phyloP scores from a whole-genome alignment of 2,797 vertebrate species.

The Enteromius trimaculatus region DNA sequence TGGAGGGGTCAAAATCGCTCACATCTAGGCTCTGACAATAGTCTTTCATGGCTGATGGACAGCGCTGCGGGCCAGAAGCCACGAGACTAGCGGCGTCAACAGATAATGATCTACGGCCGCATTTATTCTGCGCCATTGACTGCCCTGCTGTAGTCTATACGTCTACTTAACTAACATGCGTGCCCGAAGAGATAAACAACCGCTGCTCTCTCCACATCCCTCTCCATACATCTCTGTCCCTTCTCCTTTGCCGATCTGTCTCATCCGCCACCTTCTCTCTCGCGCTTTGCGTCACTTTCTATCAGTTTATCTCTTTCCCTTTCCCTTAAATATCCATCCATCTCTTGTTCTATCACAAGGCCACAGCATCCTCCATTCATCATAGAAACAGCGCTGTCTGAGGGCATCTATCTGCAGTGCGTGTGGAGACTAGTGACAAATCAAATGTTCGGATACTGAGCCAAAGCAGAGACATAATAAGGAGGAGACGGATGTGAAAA shows the following conservation, averaged over 20 bases:
- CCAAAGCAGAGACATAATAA: constrained; percentile 22
- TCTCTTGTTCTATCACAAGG: constrained; percentile 67
- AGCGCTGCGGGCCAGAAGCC: constrained; percentile 17
- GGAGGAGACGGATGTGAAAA: not conserved
- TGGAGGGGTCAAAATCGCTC: constrained; percentile 37
- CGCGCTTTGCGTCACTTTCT: constrained; percentile 47
- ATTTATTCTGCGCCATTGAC: constrained; percentile 50
- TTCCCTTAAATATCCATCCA: constrained; percentile 54
- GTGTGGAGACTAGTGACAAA: constrained; percentile 23
- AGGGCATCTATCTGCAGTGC: constrained; percentile 61
- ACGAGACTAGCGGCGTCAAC: constrained; percentile 13
- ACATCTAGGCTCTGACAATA: constrained; percentile 37
- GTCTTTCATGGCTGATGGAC: constrained; percentile 36
- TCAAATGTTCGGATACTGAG: constrained; percentile 38
- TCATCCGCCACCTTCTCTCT: constrained; percentile 38
- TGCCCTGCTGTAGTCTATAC: constrained; percentile 34
- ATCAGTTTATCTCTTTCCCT: constrained; percentile 39
- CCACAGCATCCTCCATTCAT: constrained; percentile 70
- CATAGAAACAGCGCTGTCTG: constrained; percentile 66
- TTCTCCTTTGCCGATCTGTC: constrained; percentile 33
- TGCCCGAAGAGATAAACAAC: constrained; percentile 22
- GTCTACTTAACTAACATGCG: constrained; percentile 28
- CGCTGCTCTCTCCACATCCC: constrained; percentile 36
- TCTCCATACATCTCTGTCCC: constrained; percentile 50
- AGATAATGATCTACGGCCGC: constrained; percentile 44